Evolutionary conservation across 2,797 vertebrate genomes (phyloP).

Genomic region (Darevskia mixta): DNA sequence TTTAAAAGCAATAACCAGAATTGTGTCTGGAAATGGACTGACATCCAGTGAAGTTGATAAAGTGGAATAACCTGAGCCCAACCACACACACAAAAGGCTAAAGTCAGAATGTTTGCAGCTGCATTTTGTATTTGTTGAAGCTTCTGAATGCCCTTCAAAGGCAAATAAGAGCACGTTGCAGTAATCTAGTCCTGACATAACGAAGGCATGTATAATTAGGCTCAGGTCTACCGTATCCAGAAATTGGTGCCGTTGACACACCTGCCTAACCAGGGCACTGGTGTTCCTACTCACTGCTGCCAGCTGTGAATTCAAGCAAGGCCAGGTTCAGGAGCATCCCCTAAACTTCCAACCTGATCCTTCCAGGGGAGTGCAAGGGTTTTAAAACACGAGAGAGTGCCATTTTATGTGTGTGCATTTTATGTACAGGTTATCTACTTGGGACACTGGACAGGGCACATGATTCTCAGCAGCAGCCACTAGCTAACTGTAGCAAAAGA

Average conservation of each 20-base stretch:
- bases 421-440: rapidly evolving
- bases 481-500: not conserved
- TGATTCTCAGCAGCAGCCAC: not conserved
- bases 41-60: not conserved
- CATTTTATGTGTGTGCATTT: not conserved
- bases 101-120: not conserved
- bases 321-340: not conserved
- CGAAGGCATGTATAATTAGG: not conserved
- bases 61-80: not conserved
- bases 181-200: not conserved
- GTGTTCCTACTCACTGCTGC: not conserved
- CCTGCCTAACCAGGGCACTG: not conserved
- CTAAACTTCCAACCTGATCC: not conserved
- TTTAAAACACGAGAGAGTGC: not conserved
- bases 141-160: not conserved
- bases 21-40: not conserved
- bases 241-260: not conserved
- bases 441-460: not conserved
- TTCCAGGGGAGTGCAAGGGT: not conserved
- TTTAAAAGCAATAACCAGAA: not conserved
- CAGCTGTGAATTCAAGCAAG: not conserved
- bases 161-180: not conserved
- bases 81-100: not conserved
- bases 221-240: not conserved
- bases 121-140: not conserved